Base-by-base conservation (phyloP, 1,140 invertebrate species). In the Hypsibius dujardini region DNA sequence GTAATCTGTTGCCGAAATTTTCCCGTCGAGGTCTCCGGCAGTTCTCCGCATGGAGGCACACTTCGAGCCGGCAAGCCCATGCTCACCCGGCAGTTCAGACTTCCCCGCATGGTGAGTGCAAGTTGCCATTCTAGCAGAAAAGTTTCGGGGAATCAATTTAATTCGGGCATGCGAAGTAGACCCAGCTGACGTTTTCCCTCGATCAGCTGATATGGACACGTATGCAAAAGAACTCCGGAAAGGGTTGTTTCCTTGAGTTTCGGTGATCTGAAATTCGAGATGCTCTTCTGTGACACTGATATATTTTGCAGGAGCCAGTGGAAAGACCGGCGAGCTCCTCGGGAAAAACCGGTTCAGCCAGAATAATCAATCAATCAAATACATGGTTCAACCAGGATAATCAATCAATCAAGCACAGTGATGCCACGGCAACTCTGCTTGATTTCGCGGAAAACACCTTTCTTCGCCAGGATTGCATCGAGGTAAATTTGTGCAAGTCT, bases 91-190 rank as follows among this genome's bases (percentile, higher is more conserved):
- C 7, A n/a, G 7, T 56, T n/a, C 7, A n/a, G 7, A 7, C n/a
- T 56, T 56, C 7, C n/a, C n/a, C n/a, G n/a, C n/a, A n/a, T n/a
- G n/a, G n/a, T n/a, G n/a, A n/a, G n/a, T n/a, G n/a, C n/a, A n/a
- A n/a, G n/a, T n/a, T n/a, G n/a, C n/a, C n/a, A n/a, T n/a, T n/a
- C n/a, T n/a, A n/a, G n/a, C n/a, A 56, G 50, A 56, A 7, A n/a
- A 7, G 7, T 7, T 56, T n/a, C 7, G 50, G n/a, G 7, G 7
- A 7, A n/a, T 56, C 7, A n/a, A 56, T 56, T 56, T n/a, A n/a
- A n/a, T 56, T 56, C 50, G 50, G n/a, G 50, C 50, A 56, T n/a
- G 50, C 7, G 50, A 56, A 56, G 50, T 56, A 56, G 50, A 56
- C 50, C n/a, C 50, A 56, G n/a, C n/a, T n/a, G 50, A 56, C 7